A percentile compares a stretch with the other conserved stretches of the same genome.
Conservation (phyloP, 2,888 invertebrate genomes). For the Phaonia tiefii region DNA sequence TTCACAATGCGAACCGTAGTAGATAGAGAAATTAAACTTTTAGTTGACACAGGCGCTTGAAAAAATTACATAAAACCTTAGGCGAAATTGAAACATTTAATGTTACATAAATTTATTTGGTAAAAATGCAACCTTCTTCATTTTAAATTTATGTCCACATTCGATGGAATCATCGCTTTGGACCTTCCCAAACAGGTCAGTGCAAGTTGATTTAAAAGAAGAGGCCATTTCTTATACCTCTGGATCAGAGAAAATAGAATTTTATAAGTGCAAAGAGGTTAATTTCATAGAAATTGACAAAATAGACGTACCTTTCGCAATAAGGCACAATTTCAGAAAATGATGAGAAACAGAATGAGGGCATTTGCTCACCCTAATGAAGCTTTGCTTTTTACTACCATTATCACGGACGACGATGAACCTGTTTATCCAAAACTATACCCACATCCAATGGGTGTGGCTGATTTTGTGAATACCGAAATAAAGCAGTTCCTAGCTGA, state of each 20-base stretch:
- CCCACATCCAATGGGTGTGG: too few species aligned
- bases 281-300: too few species aligned
- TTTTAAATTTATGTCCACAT: slow-evolving; percentile 39
- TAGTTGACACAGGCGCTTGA: slow-evolving; percentile 61
- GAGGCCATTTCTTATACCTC: slow-evolving; percentile 16
- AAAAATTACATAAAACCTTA: slow-evolving; percentile 61
- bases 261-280: slow-evolving; percentile 44
- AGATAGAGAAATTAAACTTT: slow-evolving; percentile 47
- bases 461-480: slow-evolving; percentile 40
- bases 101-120: slow-evolving; percentile 53
- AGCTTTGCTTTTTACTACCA: slow-evolving; percentile 44
- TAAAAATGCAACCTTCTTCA: slow-evolving; percentile 49
- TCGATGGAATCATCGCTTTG: slow-evolving; percentile 51
- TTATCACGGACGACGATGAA: slow-evolving; percentile 42
- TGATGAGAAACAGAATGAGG: slow-evolving; percentile 36
- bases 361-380: slow-evolving; percentile 53
- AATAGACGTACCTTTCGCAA: slow-evolving; percentile 24
- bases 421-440: too few species aligned
- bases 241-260: slow-evolving; percentile 45
- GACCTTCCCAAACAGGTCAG: slow-evolving; percentile 42
- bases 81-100: slow-evolving; percentile 40
- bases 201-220: slow-evolving; percentile 41
- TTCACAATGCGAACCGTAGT: slow-evolving; percentile 47
- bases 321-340: slow-evolving; percentile 13
- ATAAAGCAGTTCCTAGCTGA: slow-evolving; percentile 22